Percentiles rank a stretch among this genome's conserved stretches.
Conservation (phyloP, 2,113 vertebrate species). For the Calyptommatus sinebrachiatus region DNA sequence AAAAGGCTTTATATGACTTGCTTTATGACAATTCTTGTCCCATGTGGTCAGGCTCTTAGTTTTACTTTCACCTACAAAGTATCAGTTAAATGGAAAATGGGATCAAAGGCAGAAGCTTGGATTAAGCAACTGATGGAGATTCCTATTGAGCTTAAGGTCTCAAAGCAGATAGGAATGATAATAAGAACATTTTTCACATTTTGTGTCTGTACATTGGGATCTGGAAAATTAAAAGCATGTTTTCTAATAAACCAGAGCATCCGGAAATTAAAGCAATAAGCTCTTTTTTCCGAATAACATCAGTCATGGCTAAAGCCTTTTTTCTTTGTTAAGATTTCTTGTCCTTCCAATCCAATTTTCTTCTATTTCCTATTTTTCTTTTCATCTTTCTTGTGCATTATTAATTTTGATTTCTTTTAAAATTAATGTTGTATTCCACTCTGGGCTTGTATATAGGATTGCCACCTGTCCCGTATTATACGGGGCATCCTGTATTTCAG, state of each 20-base stretch:
- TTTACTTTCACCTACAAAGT: not conserved
- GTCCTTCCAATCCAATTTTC: not conserved
- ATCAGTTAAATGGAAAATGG: not conserved
- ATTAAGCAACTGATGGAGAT: not conserved
- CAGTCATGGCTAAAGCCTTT: too few relatives aligned
- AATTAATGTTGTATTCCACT: too few relatives aligned
- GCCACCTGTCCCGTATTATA: too few relatives aligned
- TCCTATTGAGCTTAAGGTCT: slow-evolving; percentile 17
- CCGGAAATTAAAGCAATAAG: slow-evolving; percentile 49
- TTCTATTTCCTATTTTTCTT: too few relatives aligned
- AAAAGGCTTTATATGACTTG: not conserved
- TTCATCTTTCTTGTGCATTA: too few relatives aligned
- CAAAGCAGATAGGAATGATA: slow-evolving; percentile 16
- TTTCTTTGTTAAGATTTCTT: too few relatives aligned
- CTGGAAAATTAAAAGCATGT: slow-evolving; percentile 34
- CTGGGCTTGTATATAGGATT: too few relatives aligned
- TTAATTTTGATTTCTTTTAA: too few relatives aligned
- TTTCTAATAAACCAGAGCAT: slow-evolving; percentile 55
- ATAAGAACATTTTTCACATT: not conserved
- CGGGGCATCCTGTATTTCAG: too few relatives aligned
- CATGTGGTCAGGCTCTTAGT: not conserved
- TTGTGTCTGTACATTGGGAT: slow-evolving; percentile 21
- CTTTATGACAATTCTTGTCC: not conserved
- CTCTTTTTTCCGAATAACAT: not conserved
- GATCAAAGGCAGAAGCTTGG: slow-evolving; percentile 40